Evolutionary conservation across 2,113 vertebrate species (phyloP).

Genomic region (Cyanoramphus novaezelandiae): DNA sequence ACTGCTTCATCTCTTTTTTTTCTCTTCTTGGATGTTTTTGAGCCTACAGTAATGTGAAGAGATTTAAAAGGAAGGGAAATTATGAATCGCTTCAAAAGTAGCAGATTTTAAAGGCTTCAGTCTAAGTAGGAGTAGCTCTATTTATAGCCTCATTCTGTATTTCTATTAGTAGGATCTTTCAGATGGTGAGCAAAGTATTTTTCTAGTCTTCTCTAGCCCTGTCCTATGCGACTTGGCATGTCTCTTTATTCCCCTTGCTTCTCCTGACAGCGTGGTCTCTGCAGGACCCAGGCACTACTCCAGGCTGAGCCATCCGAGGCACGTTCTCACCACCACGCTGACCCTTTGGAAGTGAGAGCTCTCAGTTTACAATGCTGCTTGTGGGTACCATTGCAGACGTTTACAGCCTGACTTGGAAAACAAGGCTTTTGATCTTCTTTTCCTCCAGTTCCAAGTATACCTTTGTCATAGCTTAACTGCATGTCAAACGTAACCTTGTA

Average conservation of each 20-base stretch:
- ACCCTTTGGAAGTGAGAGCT: neutral
- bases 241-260: neutral
- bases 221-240: neutral
- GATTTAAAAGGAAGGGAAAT: neutral
- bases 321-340: neutral
- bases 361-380: fast-evolving
- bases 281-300: neutral
- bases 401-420: neutral
- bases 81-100: neutral
- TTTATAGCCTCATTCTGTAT: neutral
- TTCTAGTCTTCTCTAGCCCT: neutral
- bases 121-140: neutral
- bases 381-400: neutral
- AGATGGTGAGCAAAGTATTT: neutral
- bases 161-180: neutral
- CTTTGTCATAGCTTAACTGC: neutral
- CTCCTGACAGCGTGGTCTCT: fast-evolving
- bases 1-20: neutral
- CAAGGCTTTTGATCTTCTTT: neutral
- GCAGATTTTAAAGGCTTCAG: neutral
- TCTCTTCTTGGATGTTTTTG: neutral
- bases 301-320: neutral
- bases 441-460: neutral
- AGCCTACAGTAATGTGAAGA: neutral
- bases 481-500: neutral